Evolutionary conservation across 2,113 vertebrate species (phyloP).

Genomic region (Nycticorax nycticorax): DNA sequence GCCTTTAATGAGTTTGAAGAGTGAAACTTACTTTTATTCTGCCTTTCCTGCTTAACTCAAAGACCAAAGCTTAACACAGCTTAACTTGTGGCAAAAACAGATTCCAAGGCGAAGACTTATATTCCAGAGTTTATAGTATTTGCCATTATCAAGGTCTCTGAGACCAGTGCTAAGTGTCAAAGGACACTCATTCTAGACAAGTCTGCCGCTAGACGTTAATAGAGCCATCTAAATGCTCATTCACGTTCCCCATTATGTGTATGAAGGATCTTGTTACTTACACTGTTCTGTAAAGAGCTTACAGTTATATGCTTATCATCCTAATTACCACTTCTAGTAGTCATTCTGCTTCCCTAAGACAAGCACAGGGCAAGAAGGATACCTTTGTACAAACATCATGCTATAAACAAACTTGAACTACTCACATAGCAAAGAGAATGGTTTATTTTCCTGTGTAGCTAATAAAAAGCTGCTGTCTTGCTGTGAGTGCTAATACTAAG

Average conservation of each 20-base stretch:
- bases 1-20: not conserved
- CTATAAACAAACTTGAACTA: not conserved
- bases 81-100: not conserved
- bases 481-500: not conserved
- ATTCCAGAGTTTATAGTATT: not conserved
- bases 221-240: not conserved
- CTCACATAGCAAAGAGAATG: not conserved
- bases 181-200: not conserved
- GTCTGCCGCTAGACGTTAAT: not conserved
- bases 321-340: not conserved
- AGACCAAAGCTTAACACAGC: not conserved
- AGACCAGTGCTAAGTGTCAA: not conserved
- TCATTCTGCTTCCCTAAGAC: not conserved
- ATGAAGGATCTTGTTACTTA: not conserved
- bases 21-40: not conserved
- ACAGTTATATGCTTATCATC: not conserved
- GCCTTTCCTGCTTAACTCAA: not conserved
- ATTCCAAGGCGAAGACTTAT: not conserved
- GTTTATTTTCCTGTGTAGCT: not conserved
- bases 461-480: not conserved
- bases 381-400: not conserved
- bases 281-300: not conserved
- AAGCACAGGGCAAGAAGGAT: not conserved
- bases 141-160: not conserved
- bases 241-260: rapidly evolving